These are phyloP conservation scores for Leucosticte australis DNA, from an alignment of 2,113 vertebrate genomes.

Conservation along the genomic window DNA sequence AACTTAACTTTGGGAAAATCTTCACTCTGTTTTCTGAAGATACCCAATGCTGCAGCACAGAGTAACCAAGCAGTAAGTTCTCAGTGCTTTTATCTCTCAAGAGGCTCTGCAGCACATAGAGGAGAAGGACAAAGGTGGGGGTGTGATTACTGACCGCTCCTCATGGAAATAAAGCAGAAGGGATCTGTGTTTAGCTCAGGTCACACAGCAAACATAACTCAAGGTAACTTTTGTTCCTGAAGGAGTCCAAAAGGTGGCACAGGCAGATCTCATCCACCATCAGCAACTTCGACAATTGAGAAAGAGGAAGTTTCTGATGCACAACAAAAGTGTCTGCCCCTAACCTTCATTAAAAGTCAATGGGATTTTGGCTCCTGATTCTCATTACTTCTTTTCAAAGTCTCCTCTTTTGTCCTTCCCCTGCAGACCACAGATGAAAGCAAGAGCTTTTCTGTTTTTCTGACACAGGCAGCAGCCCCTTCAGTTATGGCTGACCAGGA, in stretches of 20 bases:
- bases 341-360: slow-evolving; percentile 36
- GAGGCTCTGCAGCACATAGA: not conserved
- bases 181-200: not conserved
- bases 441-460: not conserved
- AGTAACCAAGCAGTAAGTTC: not conserved
- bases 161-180: not conserved
- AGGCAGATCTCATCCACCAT: not conserved
- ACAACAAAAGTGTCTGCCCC: not conserved
- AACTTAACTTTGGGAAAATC: not conserved
- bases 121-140: not conserved
- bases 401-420: not conserved
- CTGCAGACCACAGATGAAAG: not conserved
- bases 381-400: not conserved
- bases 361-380: not conserved
- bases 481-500: not conserved
- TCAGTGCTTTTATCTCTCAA: not conserved
- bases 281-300: not conserved
- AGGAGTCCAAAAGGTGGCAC: not conserved
- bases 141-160: not conserved
- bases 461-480: not conserved
- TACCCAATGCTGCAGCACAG: not conserved
- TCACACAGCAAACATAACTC: not conserved
- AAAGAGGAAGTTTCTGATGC: not conserved
- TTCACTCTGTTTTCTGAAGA: not conserved
- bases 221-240: not conserved